These are phyloP conservation scores for Crossocerus cetratus DNA, from an alignment of 2,888 invertebrate species.

Conservation along the genomic window DNA sequence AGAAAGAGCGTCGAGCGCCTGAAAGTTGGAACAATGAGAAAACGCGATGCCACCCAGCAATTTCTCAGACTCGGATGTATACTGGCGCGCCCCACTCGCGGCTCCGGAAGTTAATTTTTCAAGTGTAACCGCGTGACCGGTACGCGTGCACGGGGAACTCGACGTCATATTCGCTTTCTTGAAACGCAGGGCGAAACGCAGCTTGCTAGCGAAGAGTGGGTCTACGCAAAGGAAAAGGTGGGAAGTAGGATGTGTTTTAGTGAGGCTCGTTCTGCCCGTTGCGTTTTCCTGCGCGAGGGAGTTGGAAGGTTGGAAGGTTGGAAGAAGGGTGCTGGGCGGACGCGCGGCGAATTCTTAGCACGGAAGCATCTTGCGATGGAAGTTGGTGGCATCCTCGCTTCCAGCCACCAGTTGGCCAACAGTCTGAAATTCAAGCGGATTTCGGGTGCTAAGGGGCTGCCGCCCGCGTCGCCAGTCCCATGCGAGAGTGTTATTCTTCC, in stretches of 20 bases:
- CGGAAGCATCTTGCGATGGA: slow-evolving; percentile 61
- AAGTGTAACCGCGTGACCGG: slow-evolving; percentile 19
- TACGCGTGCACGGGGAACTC: slow-evolving; percentile 8
- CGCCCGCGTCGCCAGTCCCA: slow-evolving; percentile 26
- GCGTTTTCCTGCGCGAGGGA: slow-evolving; percentile 7
- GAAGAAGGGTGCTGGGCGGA: slow-evolving; percentile 40
- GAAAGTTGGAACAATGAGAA: slow-evolving; percentile 3
- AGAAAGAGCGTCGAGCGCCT: background rate
- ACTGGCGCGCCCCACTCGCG: background rate
- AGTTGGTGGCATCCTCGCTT: slow-evolving; percentile 44
- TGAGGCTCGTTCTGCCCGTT: slow-evolving; percentile 25
- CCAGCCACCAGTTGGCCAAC: slow-evolving; percentile 50
- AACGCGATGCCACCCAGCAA: background rate
- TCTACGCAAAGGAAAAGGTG: slow-evolving; percentile 12
- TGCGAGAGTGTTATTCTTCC: slow-evolving; percentile 38
- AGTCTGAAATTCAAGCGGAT: slow-evolving; percentile 37
- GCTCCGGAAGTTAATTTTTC: slow-evolving; percentile 40
- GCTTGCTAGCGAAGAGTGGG: slow-evolving; percentile 2
- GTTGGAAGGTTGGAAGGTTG: no score
- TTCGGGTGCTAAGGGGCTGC: slow-evolving; percentile 34
- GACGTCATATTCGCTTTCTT: slow-evolving; percentile 13
- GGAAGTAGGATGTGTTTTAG: slow-evolving; percentile 28
- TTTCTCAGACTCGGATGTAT: background rate
- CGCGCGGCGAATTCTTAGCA: slow-evolving; percentile 51
- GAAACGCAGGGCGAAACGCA: slow-evolving; percentile 19